Evolutionary conservation across 2,888 invertebrate species (phyloP).

Genomic region (Epistrophe eligans): DNA sequence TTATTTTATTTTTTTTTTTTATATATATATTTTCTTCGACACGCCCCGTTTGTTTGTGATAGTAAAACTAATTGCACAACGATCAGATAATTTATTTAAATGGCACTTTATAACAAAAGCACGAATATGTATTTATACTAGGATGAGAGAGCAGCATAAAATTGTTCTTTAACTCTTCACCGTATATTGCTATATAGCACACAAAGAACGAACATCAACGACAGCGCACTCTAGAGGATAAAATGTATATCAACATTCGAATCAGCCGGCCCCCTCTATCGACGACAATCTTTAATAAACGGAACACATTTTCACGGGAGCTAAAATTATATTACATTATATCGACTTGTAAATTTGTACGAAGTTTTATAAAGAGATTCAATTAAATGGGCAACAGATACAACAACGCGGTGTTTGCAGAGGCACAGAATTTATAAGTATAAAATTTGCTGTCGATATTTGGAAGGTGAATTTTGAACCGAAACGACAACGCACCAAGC

Average conservation of each 20-base stretch:
- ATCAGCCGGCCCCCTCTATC: neutral
- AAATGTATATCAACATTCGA: neutral
- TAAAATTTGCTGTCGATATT: slow-evolving; percentile 43
- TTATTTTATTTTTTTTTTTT: neutral
- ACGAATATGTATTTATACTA: neutral
- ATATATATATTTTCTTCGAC: neutral
- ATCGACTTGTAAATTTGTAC: slow-evolving; percentile 9
- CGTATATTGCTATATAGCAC: neutral
- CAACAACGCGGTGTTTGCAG: neutral
- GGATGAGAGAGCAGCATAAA: slow-evolving; percentile 7
- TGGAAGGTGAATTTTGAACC: neutral
- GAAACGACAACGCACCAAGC: slow-evolving; percentile 28
- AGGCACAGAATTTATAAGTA: neutral
- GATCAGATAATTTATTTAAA: slow-evolving; percentile 62
- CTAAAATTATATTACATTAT: neutral
- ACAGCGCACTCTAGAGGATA: slow-evolving; percentile 12
- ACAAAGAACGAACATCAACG: neutral
- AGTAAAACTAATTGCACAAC: slow-evolving; percentile 69
- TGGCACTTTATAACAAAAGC: slow-evolving; percentile 52
- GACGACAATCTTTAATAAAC: neutral
- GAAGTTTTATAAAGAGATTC: slow-evolving; percentile 14
- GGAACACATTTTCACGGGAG: neutral
- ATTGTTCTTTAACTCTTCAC: neutral
- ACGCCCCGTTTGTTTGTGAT: slow-evolving; percentile 55
- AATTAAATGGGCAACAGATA: slow-evolving; percentile 15